Percentiles rank a stretch among this genome's conserved stretches.
phyloP scores from a whole-genome alignment of 2,797 vertebrate species.

The Tenualosa ilisha region DNA sequence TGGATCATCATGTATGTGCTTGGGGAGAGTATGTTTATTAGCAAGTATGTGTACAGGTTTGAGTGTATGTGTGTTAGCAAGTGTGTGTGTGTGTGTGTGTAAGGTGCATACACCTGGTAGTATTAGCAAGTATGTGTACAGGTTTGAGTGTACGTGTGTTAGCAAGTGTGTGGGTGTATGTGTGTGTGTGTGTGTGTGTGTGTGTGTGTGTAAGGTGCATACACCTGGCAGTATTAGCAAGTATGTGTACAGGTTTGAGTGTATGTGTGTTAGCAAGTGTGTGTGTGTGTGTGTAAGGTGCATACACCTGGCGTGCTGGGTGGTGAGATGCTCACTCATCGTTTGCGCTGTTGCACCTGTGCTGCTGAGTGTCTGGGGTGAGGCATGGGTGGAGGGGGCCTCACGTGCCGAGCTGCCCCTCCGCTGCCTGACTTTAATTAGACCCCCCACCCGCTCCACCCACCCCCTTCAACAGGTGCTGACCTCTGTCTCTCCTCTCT shows the following conservation, averaged over 20 bases:
- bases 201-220: no score
- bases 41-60: no score
- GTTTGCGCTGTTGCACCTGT: constrained; percentile 33
- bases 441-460: not conserved
- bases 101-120: no score
- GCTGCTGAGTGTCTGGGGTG: not conserved
- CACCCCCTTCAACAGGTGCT: constrained; percentile 23
- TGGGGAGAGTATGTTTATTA: not conserved
- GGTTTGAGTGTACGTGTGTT: not conserved
- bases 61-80: not conserved
- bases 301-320: constrained; percentile 33
- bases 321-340: constrained; percentile 30
- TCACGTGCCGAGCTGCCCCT: constrained; percentile 31
- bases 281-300: not conserved
- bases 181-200: not conserved
- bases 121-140: not conserved
- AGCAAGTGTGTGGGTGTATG: not conserved
- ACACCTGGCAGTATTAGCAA: no score
- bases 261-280: not conserved
- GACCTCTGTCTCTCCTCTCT: constrained; percentile 33
- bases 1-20: not conserved
- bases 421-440: constrained; percentile 31
- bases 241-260: no score
- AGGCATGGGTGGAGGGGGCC: constrained; percentile 25
- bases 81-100: not conserved